Evolutionary conservation across 2,113 vertebrate genomes (phyloP).

Genomic region (Neodon shergylaensis): DNA sequence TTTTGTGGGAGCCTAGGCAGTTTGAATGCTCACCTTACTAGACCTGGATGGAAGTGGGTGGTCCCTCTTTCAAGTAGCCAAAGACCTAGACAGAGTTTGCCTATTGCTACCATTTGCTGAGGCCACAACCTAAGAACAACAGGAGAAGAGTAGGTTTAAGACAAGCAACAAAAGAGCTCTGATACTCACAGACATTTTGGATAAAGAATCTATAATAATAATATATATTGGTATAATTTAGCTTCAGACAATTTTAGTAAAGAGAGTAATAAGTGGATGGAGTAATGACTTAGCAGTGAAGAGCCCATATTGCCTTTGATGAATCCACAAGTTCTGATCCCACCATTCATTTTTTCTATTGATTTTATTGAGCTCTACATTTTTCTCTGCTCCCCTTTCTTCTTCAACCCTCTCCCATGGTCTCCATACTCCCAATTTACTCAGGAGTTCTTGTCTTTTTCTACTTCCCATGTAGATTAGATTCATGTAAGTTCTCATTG

Average conservation of each 20-base stretch:
- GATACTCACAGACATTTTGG: too few species aligned
- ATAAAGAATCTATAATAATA: not conserved
- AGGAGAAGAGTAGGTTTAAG: not conserved
- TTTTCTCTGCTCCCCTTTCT: too few species aligned
- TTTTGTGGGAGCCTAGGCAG: too few species aligned
- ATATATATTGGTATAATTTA: not conserved
- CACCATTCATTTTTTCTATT: not conserved
- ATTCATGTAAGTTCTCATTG: too few species aligned
- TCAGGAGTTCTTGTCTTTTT: too few species aligned
- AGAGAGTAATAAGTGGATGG: not conserved
- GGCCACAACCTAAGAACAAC: not conserved
- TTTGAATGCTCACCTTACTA: too few species aligned
- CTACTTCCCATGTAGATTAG: too few species aligned
- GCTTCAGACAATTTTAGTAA: not conserved
- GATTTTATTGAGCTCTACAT: too few species aligned
- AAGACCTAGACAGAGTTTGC: constrained; percentile 38
- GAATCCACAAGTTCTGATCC: not conserved
- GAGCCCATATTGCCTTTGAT: not conserved
- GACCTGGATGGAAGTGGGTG: too few species aligned
- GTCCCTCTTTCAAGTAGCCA: constrained; percentile 1
- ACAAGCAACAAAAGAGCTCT: not conserved
- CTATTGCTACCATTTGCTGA: not conserved
- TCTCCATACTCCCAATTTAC: too few species aligned
- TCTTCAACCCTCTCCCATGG: too few species aligned
- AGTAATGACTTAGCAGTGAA: not conserved